phyloP scores from a whole-genome alignment of 2,797 vertebrate genomes.

The Sphaeramia orbicularis region DNA sequence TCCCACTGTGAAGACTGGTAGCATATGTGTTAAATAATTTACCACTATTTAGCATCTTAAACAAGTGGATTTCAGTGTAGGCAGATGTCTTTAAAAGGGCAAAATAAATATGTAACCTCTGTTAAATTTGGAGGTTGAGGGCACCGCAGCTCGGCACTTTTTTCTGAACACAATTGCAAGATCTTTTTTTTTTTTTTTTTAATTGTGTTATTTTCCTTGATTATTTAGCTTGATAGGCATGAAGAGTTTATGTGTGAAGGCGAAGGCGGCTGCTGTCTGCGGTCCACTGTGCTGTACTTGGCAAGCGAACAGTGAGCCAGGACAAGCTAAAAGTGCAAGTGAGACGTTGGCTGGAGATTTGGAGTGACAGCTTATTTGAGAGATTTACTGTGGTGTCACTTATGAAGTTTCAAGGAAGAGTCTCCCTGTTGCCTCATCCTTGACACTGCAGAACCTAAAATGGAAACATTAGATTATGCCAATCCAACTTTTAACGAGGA shows the following conservation, averaged over 20 bases:
- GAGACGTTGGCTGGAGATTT: conserved; percentile 56
- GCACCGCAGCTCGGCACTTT: conserved; percentile 10
- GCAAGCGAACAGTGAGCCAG: conserved; percentile 50
- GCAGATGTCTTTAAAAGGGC: too few relatives aligned
- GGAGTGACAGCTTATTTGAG: conserved; percentile 76
- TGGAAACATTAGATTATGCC: conserved; percentile 22
- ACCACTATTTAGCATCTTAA: too few relatives aligned
- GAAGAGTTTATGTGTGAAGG: conserved; percentile 44
- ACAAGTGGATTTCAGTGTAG: too few relatives aligned
- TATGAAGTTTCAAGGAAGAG: conserved; percentile 42
- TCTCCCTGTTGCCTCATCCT: conserved; percentile 39
- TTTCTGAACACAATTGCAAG: conserved; percentile 24
- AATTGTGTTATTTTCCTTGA: conserved; percentile 36
- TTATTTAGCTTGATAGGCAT: conserved; percentile 66
- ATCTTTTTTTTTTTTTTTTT: conserved; percentile 42
- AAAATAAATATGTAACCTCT: conserved; percentile 8
- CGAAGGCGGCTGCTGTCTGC: conserved; percentile 47
- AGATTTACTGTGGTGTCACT: conserved; percentile 78
- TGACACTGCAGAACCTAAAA: conserved; percentile 25
- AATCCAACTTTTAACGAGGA: conserved; percentile 31
- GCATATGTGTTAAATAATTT: too few relatives aligned
- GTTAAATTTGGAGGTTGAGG: conserved; percentile 6
- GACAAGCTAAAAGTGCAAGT: conserved; percentile 54
- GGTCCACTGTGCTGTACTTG: conserved; percentile 47
- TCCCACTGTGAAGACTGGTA: background rate